phyloP scores from a whole-genome alignment of 2,888 invertebrate species.

The Orchesellides sinensis region DNA sequence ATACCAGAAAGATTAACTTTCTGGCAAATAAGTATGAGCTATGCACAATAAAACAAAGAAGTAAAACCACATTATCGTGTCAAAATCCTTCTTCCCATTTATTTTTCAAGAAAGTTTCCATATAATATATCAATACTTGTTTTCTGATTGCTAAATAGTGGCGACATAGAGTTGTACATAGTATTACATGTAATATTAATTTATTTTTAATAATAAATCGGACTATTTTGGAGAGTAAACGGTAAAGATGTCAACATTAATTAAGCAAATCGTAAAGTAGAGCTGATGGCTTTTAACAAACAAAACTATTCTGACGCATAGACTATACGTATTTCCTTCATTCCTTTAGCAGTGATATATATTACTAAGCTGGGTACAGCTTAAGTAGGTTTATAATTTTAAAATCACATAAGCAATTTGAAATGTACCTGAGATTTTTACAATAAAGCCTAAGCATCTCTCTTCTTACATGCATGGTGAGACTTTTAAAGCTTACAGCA shows the following conservation, averaged over 20 bases:
- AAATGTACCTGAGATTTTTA: conserved; percentile 9
- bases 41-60: too few species aligned
- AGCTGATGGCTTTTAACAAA: not conserved
- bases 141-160: conserved; percentile 54
- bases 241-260: not conserved
- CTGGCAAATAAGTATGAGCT: too few species aligned
- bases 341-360: not conserved
- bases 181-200: conserved; percentile 1
- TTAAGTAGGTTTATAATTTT: not conserved
- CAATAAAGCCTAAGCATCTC: conserved; percentile 41
- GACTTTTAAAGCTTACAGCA: conserved; percentile 53
- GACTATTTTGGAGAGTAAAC: conserved; percentile 5
- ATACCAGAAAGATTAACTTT: too few species aligned
- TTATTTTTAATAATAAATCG: conserved; percentile 12
- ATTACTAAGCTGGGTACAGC: not conserved
- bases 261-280: not conserved
- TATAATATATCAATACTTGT: conserved; percentile 22
- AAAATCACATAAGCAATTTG: conserved; percentile 30
- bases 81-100: conserved; percentile 19
- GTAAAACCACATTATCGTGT: too few species aligned
- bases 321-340: not conserved
- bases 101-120: conserved; percentile 45
- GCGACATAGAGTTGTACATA: not conserved
- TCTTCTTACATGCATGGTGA: not conserved
- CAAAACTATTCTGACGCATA: not conserved